phyloP scores from a whole-genome alignment of 2,113 vertebrate genomes.

The Uria lomvia region DNA sequence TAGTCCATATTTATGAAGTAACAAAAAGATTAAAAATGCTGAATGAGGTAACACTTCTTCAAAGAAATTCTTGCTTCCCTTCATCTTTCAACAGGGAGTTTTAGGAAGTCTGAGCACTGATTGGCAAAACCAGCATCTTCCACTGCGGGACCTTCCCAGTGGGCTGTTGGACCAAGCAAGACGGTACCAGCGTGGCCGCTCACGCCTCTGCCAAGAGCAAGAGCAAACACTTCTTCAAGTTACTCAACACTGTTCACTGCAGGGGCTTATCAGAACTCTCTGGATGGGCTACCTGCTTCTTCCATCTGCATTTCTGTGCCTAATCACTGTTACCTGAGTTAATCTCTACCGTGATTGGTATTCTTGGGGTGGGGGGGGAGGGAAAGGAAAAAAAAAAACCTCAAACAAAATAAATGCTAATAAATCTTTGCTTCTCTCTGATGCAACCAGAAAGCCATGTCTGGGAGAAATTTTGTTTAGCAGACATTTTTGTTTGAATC shows the following conservation, averaged over 20 bases:
- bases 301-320: neutral
- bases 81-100: constrained; percentile 21
- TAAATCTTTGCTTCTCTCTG: constrained; percentile 55
- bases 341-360: neutral
- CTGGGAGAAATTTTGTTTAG: neutral
- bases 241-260: neutral
- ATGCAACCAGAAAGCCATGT: neutral
- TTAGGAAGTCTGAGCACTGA: constrained; percentile 13
- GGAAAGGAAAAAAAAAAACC: no score
- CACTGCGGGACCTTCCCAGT: neutral
- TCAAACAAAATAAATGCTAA: neutral
- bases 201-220: neutral
- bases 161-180: neutral
- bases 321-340: neutral
- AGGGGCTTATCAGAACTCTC: neutral
- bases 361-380: neutral
- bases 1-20: neutral
- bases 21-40: neutral
- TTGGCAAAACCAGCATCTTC: neutral
- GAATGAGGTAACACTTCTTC: neutral
- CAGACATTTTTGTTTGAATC: neutral
- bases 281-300: neutral
- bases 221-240: neutral
- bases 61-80: neutral
- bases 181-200: rapidly evolving